These are phyloP conservation scores for Cyaniris semiargus DNA, from an alignment of 2,888 invertebrate species.

Conservation along the genomic window DNA sequence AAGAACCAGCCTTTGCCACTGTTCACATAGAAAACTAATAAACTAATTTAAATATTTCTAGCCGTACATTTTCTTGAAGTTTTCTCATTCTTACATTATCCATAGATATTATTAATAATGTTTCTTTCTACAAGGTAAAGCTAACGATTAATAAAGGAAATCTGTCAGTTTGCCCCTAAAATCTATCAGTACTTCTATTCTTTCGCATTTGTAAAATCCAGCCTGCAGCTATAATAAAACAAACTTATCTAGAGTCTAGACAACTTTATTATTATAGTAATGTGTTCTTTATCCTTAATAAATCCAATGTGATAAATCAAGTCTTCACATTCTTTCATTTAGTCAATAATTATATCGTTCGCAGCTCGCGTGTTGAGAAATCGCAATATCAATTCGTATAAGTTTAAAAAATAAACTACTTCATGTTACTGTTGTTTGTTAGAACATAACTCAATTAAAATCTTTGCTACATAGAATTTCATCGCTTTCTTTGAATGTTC, in stretches of 20 bases:
- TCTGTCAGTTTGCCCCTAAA: neutral
- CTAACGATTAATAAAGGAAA: neutral
- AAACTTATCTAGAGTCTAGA: neutral
- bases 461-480: neutral
- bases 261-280: neutral
- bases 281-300: neutral
- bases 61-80: too few relatives aligned
- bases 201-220: neutral
- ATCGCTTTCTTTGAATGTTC: neutral
- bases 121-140: too few relatives aligned
- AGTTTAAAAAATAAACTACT: neutral
- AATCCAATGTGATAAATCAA: neutral
- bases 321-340: slow-evolving; percentile 21
- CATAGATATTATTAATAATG: too few relatives aligned
- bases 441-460: slow-evolving; percentile 5
- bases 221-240: neutral
- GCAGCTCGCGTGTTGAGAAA: slow-evolving; percentile 19
- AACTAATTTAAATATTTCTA: too few relatives aligned
- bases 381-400: slow-evolving; percentile 6
- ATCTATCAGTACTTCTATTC: neutral
- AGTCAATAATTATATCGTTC: slow-evolving; percentile 2
- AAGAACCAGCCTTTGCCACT: neutral
- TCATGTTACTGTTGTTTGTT: neutral
- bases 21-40: too few relatives aligned
- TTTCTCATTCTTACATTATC: too few relatives aligned